Percentiles rank a stretch among this genome's conserved stretches.
Conservation (phyloP, 2,888 invertebrate genomes). For the Schizotus pectinicornis region DNA sequence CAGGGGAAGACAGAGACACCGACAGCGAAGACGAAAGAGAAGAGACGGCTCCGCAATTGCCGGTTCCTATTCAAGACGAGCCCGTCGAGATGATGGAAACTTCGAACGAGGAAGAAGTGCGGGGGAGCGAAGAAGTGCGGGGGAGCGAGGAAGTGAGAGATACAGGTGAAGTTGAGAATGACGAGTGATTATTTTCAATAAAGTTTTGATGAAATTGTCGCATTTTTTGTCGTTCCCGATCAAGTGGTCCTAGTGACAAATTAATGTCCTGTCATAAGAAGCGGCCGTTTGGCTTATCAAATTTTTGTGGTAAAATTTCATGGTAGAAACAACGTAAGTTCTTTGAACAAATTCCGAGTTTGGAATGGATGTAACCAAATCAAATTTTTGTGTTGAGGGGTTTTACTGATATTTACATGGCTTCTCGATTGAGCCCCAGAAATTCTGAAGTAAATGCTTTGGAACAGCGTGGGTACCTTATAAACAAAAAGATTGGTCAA, state of each 20-base stretch:
- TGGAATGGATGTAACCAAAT: conserved; percentile 25
- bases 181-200: conserved; percentile 36
- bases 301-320: conserved; percentile 29
- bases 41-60: conserved; percentile 42
- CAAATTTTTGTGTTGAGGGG: conserved; percentile 26
- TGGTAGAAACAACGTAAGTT: conserved; percentile 19
- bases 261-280: conserved; percentile 22
- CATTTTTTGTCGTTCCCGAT: not conserved
- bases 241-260: conserved; percentile 15
- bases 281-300: conserved; percentile 23
- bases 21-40: conserved; percentile 66
- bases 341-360: conserved; percentile 22
- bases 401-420: conserved; percentile 59
- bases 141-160: conserved; percentile 31
- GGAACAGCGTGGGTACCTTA: conserved; percentile 82
- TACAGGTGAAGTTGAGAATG: conserved; percentile 46
- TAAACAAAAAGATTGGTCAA: conserved; percentile 84
- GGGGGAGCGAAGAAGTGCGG: conserved; percentile 19
- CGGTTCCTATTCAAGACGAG: conserved; percentile 57
- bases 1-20: conserved; percentile 68
- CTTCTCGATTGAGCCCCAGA: conserved; percentile 75
- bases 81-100: conserved; percentile 44
- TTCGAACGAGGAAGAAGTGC: conserved; percentile 29
- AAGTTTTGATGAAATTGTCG: not conserved
- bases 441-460: conserved; percentile 85